Conservation (phyloP, 2,797 vertebrate genomes). For the Darevskia mixta region DNA sequence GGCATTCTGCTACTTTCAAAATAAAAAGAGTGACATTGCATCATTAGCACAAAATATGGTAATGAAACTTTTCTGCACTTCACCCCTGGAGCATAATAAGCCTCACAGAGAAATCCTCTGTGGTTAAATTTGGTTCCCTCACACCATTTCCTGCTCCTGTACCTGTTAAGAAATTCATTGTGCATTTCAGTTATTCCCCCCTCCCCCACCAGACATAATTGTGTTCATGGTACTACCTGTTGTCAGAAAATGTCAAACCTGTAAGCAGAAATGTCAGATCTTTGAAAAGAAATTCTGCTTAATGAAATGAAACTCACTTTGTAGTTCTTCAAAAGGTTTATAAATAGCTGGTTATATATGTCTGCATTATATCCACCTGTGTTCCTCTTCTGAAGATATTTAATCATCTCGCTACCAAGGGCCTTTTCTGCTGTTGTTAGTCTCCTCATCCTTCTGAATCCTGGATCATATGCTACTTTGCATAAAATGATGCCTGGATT, state of each 20-base stretch:
- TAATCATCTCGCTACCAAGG: constrained; percentile 9
- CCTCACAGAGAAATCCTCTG: not conserved
- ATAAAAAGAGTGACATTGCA: not conserved
- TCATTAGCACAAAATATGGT: not conserved
- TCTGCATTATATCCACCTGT: not conserved
- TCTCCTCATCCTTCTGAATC: not conserved
- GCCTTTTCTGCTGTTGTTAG: not conserved
- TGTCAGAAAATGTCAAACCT: constrained; percentile 46
- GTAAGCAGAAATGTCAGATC: constrained; percentile 51
- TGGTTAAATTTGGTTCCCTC: not conserved
- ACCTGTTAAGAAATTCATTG: constrained; percentile 11
- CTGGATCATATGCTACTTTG: constrained; percentile 24
- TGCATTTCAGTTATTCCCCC: not conserved
- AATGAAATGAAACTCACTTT: constrained; percentile 48
- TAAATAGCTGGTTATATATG: constrained; percentile 27
- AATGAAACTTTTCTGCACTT: not conserved
- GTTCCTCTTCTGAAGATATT: constrained; percentile 25
- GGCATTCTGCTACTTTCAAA: not conserved
- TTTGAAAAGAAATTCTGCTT: constrained; percentile 32
- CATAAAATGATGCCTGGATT: not conserved
- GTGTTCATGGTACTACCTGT: constrained; percentile 16
- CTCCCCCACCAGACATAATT: not conserved
- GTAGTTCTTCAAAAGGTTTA: constrained; percentile 43
- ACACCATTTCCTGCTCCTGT: not conserved
- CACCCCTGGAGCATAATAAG: not conserved